Percentiles rank a stretch among this genome's conserved stretches.
Evolutionary conservation across 92 coral and sea anemone genomes (phyloP).

Genomic region (Diadumene lineata): DNA sequence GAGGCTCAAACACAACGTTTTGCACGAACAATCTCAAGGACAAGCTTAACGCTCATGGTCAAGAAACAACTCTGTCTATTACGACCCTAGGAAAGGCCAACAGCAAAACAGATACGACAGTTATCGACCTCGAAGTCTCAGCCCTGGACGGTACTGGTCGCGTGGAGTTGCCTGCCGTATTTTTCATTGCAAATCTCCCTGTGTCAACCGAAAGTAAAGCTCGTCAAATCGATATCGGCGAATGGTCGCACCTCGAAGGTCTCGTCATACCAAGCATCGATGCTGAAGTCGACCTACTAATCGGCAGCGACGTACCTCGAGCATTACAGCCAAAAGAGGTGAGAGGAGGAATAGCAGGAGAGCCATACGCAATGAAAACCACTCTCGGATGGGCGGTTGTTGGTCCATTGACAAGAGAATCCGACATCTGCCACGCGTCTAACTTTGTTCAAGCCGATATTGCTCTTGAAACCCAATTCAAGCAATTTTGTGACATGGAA

Average conservation of each 20-base stretch:
- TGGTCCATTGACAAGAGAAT: slow-evolving; percentile 36
- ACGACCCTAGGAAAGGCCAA: slow-evolving; percentile 49
- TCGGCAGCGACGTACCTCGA: slow-evolving; percentile 48
- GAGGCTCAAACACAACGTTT: slow-evolving; percentile 72
- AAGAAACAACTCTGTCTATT: slow-evolving; percentile 41
- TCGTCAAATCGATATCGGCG: slow-evolving; percentile 30
- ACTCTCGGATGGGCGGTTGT: slow-evolving; percentile 46
- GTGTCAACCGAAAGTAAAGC: slow-evolving; percentile 41
- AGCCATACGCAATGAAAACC: slow-evolving; percentile 36
- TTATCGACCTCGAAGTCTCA: slow-evolving; percentile 45
- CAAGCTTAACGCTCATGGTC: slow-evolving; percentile 22
- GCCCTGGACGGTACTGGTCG: slow-evolving; percentile 32
- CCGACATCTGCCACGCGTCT: slow-evolving; percentile 13
- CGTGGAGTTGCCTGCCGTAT: slow-evolving; percentile 40
- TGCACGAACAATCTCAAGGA: slow-evolving; percentile 46
- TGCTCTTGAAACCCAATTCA: slow-evolving; percentile 30
- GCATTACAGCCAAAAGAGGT: slow-evolving; percentile 51
- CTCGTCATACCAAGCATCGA: slow-evolving; percentile 34
- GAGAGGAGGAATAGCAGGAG: slow-evolving; percentile 20
- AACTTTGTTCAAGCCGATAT: slow-evolving; percentile 33
- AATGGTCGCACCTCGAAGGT: slow-evolving; percentile 37
- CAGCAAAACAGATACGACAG: slow-evolving; percentile 22
- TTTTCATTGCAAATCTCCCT: slow-evolving; percentile 44
- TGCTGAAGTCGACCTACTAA: slow-evolving; percentile 43
- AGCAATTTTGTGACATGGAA: slow-evolving; percentile 48